Evolutionary conservation across 2,888 invertebrate genomes (phyloP).

Genomic region (Parnassius apollo): DNA sequence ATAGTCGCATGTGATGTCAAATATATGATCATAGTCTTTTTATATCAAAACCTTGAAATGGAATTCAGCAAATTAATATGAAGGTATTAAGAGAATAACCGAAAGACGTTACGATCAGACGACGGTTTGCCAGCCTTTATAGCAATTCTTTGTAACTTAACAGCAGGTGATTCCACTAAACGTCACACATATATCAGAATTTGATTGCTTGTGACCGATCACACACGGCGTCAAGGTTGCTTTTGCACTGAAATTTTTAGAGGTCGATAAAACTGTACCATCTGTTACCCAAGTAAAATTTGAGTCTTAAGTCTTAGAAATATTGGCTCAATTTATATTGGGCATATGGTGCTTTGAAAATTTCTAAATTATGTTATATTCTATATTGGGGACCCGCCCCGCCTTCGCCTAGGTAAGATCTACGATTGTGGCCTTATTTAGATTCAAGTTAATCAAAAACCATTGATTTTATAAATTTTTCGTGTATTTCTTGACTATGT

Average conservation of each 20-base stretch:
- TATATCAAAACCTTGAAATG: not conserved
- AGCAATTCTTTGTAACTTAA: not conserved
- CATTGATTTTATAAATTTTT: no score
- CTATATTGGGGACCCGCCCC: no score
- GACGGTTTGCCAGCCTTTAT: slow-evolving; percentile 5
- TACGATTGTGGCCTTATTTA: no score
- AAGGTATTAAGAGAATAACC: slow-evolving; percentile 6
- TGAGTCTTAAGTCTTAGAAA: no score
- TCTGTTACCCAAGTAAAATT: not conserved
- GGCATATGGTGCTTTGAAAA: no score
- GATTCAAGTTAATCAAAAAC: no score
- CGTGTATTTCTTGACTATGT: no score
- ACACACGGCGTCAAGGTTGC: slow-evolving; percentile 3
- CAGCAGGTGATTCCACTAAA: slow-evolving; percentile 4
- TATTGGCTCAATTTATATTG: no score
- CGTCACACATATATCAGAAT: slow-evolving; percentile 4
- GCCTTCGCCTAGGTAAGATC: no score
- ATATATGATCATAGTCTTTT: no score
- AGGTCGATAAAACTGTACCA: not conserved
- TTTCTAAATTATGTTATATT: no score
- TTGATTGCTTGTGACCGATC: not conserved
- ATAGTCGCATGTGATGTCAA: no score
- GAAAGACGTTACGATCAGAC: slow-evolving; percentile 1
- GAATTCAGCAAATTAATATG: not conserved
- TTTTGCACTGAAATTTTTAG: not conserved